These are phyloP conservation scores for Brassicogethes aeneus DNA, from an alignment of 2,888 invertebrate species.

Conservation along the genomic window DNA sequence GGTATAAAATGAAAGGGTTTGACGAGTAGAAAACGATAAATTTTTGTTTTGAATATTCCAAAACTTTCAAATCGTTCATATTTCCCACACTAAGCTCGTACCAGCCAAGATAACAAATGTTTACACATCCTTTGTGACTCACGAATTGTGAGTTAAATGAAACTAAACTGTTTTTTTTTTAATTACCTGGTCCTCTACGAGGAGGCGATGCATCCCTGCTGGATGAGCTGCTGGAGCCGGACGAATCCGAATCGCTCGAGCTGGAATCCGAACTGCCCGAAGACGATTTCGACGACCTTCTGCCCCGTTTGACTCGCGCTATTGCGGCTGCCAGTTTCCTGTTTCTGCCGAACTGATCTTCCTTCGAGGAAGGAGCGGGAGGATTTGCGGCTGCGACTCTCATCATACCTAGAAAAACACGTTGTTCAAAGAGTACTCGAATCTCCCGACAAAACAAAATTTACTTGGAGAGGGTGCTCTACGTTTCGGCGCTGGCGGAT, in stretches of 20 bases:
- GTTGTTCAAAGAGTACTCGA: background rate
- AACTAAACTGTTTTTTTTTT: background rate
- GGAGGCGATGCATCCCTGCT: constrained; percentile 44
- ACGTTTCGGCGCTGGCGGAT: constrained; percentile 60
- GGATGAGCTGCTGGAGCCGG: constrained; percentile 45
- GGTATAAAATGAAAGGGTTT: too few species aligned
- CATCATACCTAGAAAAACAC: constrained; percentile 40
- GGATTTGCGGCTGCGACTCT: constrained; percentile 51
- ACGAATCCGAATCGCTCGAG: constrained; percentile 50
- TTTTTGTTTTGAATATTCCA: too few species aligned
- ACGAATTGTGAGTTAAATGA: too few species aligned
- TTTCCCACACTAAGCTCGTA: too few species aligned
- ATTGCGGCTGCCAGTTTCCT: constrained; percentile 38
- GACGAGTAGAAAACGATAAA: too few species aligned
- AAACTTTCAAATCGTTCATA: too few species aligned
- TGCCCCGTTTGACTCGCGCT: constrained; percentile 35
- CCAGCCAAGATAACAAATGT: too few species aligned
- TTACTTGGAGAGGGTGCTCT: constrained; percentile 45
- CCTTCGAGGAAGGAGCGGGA: constrained; percentile 44
- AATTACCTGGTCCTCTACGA: constrained; percentile 28
- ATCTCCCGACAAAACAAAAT: too few species aligned
- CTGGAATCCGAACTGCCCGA: constrained; percentile 47
- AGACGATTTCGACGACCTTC: constrained; percentile 43
- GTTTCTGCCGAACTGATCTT: constrained; percentile 33
- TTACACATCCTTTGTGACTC: too few species aligned